These are phyloP conservation scores for Porites lobata DNA, from an alignment of 92 coral and sea anemone species.

Conservation along the genomic window DNA sequence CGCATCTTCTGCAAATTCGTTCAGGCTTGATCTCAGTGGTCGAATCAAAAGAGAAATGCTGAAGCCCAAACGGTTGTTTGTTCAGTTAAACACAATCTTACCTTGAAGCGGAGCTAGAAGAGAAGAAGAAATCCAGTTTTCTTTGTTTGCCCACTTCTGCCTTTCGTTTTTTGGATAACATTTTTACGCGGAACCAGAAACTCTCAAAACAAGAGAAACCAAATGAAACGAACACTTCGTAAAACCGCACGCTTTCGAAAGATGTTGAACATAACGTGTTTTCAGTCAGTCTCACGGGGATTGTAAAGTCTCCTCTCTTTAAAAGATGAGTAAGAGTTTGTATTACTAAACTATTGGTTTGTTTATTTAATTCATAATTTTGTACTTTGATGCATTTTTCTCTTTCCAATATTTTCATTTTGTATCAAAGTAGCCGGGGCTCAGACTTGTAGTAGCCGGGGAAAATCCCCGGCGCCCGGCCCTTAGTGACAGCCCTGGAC, in stretches of 20 bases:
- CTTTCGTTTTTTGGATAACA: constrained; percentile 16
- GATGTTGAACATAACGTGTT: no score
- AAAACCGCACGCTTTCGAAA: constrained; percentile 4
- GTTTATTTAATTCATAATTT: no score
- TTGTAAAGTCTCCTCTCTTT: no score
- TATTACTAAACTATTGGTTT: no score
- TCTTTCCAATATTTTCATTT: no score
- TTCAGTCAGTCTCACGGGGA: no score
- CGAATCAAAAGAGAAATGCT: constrained; percentile 18
- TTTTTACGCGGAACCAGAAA: not conserved
- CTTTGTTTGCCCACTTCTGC: not conserved
- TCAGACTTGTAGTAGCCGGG: no score
- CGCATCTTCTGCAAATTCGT: constrained; percentile 22
- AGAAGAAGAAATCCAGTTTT: constrained; percentile 13
- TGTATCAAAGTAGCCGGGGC: no score
- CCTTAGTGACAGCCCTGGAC: no score
- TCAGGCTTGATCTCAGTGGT: not conserved
- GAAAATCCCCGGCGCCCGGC: no score
- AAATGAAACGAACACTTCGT: not conserved
- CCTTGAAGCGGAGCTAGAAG: constrained; percentile 26
- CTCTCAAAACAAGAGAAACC: constrained; percentile 12
- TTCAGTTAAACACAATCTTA: constrained; percentile 16
- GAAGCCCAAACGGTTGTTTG: constrained; percentile 12
- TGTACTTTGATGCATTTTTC: no score
- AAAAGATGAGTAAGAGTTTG: no score